Percentiles rank a stretch among this genome's conserved stretches.
phyloP scores from a whole-genome alignment of 2,797 vertebrate species.

The Malurus splendens region DNA sequence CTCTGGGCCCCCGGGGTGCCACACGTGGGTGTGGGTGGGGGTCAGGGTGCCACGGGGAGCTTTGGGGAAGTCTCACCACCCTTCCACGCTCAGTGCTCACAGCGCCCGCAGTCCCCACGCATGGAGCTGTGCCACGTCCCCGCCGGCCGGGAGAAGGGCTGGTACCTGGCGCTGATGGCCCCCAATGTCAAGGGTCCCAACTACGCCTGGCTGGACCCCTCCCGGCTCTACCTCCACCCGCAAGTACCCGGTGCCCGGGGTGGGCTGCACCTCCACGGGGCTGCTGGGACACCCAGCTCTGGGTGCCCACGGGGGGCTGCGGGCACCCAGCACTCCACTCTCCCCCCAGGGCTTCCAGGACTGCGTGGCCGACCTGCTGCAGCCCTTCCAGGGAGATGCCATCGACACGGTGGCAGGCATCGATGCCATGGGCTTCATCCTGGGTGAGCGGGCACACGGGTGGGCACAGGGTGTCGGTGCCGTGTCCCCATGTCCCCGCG shows the following conservation, averaged over 20 bases:
- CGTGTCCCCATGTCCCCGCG: accelerated
- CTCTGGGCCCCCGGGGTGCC: not conserved
- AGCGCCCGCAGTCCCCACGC: accelerated
- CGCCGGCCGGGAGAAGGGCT: slow-evolving; percentile 63
- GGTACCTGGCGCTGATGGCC: slow-evolving; percentile 86
- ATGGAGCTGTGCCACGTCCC: slow-evolving; percentile 46
- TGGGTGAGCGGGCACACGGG: slow-evolving; percentile 60
- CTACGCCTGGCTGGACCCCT: slow-evolving; percentile 86
- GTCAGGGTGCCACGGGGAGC: accelerated
- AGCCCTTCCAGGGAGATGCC: slow-evolving; percentile 73
- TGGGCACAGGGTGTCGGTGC: accelerated
- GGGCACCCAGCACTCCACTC: slow-evolving; percentile 68
- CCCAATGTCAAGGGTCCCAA: slow-evolving; percentile 81
- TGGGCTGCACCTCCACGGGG: not conserved
- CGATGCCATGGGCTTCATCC: slow-evolving; percentile 89
- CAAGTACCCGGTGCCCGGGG: slow-evolving; percentile 63
- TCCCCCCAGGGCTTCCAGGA: slow-evolving; percentile 78
- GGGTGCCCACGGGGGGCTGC: not conserved
- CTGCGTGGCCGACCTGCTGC: slow-evolving; percentile 79
- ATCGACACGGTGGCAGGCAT: slow-evolving; percentile 85
- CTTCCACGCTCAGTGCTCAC: accelerated
- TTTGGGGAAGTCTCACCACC: accelerated
- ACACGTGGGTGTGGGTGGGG: accelerated
- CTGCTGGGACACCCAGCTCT: not conserved
- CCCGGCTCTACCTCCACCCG: slow-evolving; percentile 84